Percentiles rank a stretch among this genome's conserved stretches.
These are phyloP conservation scores for Zhengitettix transpicula DNA, from an alignment of 2,888 invertebrate species.

Conservation along the genomic window DNA sequence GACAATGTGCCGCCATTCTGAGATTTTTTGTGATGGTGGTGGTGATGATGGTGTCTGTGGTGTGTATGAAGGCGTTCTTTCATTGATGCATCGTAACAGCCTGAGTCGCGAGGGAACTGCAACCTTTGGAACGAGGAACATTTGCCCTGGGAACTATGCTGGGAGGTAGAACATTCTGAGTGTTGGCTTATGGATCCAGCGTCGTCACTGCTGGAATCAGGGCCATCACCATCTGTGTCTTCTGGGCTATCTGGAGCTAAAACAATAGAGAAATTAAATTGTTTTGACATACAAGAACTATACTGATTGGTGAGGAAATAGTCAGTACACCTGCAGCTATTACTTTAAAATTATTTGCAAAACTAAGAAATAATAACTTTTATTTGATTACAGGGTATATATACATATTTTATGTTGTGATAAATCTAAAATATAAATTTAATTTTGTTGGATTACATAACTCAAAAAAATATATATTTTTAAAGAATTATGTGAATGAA, in stretches of 20 bases:
- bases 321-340: too few species aligned
- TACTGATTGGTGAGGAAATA: too few species aligned
- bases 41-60: constrained; percentile 1
- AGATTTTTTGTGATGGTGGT: not conserved
- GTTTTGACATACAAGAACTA: too few species aligned
- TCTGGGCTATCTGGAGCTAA: constrained; percentile 25
- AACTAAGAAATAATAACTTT: too few species aligned
- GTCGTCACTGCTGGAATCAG: constrained; percentile 49
- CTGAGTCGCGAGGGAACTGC: constrained; percentile 68
- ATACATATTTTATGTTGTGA: too few species aligned
- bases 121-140: constrained; percentile 49
- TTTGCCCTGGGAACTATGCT: not conserved
- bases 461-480: too few species aligned
- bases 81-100: constrained; percentile 48
- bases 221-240: constrained; percentile 62
- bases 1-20: not conserved
- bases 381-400: too few species aligned
- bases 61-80: constrained; percentile 2
- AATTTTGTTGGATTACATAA: too few species aligned
- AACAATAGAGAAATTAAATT: constrained; percentile 14
- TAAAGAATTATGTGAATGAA: too few species aligned
- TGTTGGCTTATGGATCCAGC: not conserved
- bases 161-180: not conserved
- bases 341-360: too few species aligned
- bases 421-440: too few species aligned